Conservation (phyloP, 2,797 vertebrate species). For the Decapterus maruadsi region DNA sequence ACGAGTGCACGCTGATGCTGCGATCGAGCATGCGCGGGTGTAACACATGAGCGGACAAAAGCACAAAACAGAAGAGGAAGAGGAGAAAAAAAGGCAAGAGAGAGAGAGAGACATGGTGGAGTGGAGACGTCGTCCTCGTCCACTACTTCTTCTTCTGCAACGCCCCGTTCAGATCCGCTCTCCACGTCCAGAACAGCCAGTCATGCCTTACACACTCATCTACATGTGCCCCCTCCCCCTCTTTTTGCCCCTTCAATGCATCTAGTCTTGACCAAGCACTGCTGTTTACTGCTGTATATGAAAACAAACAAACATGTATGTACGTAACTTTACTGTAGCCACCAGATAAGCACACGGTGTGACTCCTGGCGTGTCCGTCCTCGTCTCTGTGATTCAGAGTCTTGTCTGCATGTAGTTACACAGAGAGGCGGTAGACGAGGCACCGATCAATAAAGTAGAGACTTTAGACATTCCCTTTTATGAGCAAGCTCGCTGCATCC, state of each 20-base stretch:
- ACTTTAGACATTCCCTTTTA: constrained; percentile 55
- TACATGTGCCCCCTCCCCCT: constrained; percentile 22
- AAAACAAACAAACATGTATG: constrained; percentile 46
- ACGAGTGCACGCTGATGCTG: constrained; percentile 94
- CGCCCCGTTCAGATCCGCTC: constrained; percentile 38
- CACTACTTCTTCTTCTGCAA: not conserved
- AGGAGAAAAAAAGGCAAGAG: constrained; percentile 8
- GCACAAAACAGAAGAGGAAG: constrained; percentile 19
- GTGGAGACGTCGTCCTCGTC: not conserved
- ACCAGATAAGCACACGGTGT: constrained; percentile 71
- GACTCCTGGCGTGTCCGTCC: constrained; percentile 50
- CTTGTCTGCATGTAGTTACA: constrained; percentile 60
- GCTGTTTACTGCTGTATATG: constrained; percentile 62
- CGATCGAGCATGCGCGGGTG: constrained; percentile 93
- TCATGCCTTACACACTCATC: constrained; percentile 80
- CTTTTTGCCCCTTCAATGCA: constrained; percentile 32
- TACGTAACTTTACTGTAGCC: constrained; percentile 45
- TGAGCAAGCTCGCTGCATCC: constrained; percentile 32
- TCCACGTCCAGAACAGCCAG: constrained; percentile 64
- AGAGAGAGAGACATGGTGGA: constrained; percentile 10
- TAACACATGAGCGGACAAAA: constrained; percentile 78
- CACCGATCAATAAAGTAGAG: constrained; percentile 42
- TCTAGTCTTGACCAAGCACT: constrained; percentile 69
- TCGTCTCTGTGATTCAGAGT: constrained; percentile 54
- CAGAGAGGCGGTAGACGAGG: constrained; percentile 36